Evolutionary conservation across 2,888 invertebrate genomes (phyloP).

Genomic region (Nowickia ferox): DNA sequence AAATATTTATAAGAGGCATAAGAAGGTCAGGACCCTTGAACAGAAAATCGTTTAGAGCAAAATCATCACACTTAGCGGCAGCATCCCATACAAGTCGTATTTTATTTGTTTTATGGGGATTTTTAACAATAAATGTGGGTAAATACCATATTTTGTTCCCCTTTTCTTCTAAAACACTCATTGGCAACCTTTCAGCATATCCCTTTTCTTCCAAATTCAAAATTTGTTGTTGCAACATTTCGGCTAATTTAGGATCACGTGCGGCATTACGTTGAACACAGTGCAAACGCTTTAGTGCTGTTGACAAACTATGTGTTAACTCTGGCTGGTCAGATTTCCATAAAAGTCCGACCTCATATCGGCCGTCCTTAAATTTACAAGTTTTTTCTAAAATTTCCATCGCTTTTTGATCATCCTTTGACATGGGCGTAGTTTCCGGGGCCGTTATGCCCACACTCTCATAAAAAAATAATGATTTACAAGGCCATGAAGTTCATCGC

Average conservation of each 20-base stretch:
- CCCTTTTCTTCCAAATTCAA: constrained; percentile 47
- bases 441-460: constrained; percentile 26
- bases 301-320: constrained; percentile 52
- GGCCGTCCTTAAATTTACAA: constrained; percentile 8
- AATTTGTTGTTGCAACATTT: constrained; percentile 57
- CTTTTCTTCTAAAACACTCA: not conserved
- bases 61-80: constrained; percentile 32
- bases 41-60: constrained; percentile 47
- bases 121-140: constrained; percentile 57
- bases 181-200: constrained; percentile 35
- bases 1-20: constrained; percentile 32
- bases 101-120: constrained; percentile 55
- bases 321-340: constrained; percentile 39
- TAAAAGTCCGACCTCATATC: constrained; percentile 47
- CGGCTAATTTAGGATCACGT: not conserved
- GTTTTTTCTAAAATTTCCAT: constrained; percentile 43
- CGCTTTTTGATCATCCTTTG: constrained; percentile 37
- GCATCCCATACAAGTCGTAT: constrained; percentile 55
- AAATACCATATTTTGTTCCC: constrained; percentile 47
- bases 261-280: constrained; percentile 40
- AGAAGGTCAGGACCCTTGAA: constrained; percentile 46
- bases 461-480: constrained; percentile 36
- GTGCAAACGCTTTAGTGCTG: constrained; percentile 25
- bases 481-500: constrained; percentile 11
- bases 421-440: not conserved